phyloP scores from a whole-genome alignment of 2,797 vertebrate species.

The Urocyon cinereoargenteus region DNA sequence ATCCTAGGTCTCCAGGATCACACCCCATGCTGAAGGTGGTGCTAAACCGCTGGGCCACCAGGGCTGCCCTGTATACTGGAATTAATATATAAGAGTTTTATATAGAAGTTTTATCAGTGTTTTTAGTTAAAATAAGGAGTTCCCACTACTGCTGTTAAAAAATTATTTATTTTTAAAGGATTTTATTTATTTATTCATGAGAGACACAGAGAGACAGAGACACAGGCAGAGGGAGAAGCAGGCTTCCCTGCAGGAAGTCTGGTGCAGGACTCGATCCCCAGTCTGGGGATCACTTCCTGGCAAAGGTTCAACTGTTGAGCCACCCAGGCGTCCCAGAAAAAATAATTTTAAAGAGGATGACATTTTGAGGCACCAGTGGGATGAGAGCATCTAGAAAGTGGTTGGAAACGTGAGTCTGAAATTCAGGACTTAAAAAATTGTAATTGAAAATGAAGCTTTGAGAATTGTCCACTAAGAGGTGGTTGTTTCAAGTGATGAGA shows the following conservation, averaged over 20 bases:
- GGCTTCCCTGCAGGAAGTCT: no score
- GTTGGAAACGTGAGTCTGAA: constrained; percentile 9
- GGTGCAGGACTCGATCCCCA: no score
- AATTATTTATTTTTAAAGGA: no score
- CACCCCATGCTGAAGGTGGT: no score
- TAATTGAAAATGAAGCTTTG: background rate
- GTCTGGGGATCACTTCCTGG: no score
- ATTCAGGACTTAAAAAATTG: background rate
- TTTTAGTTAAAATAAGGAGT: constrained; percentile 80
- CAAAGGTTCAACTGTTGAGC: no score
- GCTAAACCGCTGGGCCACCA: no score
- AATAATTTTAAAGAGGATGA: background rate
- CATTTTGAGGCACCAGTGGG: background rate
- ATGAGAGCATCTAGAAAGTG: background rate
- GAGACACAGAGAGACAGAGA: no score
- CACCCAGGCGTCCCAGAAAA: background rate
- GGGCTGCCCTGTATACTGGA: no score
- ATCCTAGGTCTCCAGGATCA: no score
- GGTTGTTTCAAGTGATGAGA: background rate
- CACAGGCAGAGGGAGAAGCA: no score
- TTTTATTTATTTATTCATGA: no score
- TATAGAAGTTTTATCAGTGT: constrained; percentile 65
- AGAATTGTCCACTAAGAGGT: background rate
- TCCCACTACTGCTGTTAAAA: constrained; percentile 75
- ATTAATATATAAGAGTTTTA: background rate